Percentiles rank a stretch among this genome's conserved stretches.
These are phyloP conservation scores for Cynaeus angustus DNA, from an alignment of 2,888 invertebrate genomes.

Conservation along the genomic window DNA sequence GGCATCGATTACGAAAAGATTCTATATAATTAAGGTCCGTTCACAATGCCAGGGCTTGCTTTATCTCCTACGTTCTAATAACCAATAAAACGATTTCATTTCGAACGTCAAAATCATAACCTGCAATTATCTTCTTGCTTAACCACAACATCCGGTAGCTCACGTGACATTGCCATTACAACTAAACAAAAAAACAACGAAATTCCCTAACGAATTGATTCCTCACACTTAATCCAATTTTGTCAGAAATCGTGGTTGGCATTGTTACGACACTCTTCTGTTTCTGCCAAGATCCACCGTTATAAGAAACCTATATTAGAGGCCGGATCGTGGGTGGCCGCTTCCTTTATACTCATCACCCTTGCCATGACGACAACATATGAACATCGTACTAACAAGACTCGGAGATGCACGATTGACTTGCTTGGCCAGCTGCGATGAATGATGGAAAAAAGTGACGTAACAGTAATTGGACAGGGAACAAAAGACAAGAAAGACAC, in stretches of 20 bases:
- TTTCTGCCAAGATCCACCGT: conserved; percentile 50
- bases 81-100: conserved; percentile 21
- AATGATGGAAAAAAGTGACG: not conserved
- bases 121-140: conserved; percentile 25
- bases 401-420: conserved; percentile 65
- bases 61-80: conserved; percentile 20
- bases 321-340: conserved; percentile 63
- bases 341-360: conserved; percentile 60
- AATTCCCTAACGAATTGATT: conserved; percentile 29
- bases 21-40: conserved; percentile 27
- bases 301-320: conserved; percentile 53
- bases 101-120: conserved; percentile 21
- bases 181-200: conserved; percentile 21
- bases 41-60: too few species aligned
- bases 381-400: conserved; percentile 65
- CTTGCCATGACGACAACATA: conserved; percentile 63
- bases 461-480: too few species aligned
- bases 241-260: conserved; percentile 22
- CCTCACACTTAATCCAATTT: conserved; percentile 27
- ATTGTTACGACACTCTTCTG: conserved; percentile 7
- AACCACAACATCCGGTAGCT: conserved; percentile 10
- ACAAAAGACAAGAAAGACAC: too few species aligned
- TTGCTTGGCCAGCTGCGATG: conserved; percentile 47
- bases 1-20: conserved; percentile 32
- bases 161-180: conserved; percentile 35